A percentile compares a stretch with the other conserved stretches of the same genome.
Evolutionary conservation across 2,797 vertebrate species (phyloP).

Genomic region (Paramormyrops hopkinsi): DNA sequence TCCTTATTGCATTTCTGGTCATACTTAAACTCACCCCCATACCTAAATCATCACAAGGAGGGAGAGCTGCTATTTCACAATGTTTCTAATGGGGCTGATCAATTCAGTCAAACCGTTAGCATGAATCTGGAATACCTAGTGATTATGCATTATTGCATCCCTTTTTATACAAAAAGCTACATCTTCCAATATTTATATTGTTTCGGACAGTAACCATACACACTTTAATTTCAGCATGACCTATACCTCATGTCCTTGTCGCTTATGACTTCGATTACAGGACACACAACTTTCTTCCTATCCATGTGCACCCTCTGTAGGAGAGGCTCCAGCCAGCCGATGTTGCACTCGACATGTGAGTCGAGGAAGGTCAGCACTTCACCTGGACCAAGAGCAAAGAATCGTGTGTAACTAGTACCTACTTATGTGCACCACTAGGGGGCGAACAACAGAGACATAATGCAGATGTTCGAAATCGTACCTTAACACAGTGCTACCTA

Average conservation of each 20-base stretch:
- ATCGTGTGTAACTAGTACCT: conserved; percentile 31
- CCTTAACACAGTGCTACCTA: not conserved
- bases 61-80: not conserved
- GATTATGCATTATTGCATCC: not conserved
- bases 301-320: conserved; percentile 77
- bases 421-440: not conserved
- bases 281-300: conserved; percentile 82
- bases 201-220: not conserved
- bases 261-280: conserved; percentile 92
- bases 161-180: not conserved
- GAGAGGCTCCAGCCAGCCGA: conserved; percentile 95
- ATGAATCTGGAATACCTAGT: not conserved
- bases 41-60: not conserved
- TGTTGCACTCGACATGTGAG: conserved; percentile 91
- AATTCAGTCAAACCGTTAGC: not conserved
- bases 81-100: not conserved
- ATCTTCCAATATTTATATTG: not conserved
- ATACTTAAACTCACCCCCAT: not conserved
- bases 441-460: not conserved
- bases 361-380: conserved; percentile 90
- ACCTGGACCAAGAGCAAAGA: conserved; percentile 54
- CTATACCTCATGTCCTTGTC: conserved; percentile 93
- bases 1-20: not conserved
- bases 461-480: not conserved
- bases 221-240: not conserved